Evolutionary conservation across 2,797 vertebrate species (phyloP), one percentile per base, ranked within the genome.

Genomic region (Perodicticus potto): DNA sequence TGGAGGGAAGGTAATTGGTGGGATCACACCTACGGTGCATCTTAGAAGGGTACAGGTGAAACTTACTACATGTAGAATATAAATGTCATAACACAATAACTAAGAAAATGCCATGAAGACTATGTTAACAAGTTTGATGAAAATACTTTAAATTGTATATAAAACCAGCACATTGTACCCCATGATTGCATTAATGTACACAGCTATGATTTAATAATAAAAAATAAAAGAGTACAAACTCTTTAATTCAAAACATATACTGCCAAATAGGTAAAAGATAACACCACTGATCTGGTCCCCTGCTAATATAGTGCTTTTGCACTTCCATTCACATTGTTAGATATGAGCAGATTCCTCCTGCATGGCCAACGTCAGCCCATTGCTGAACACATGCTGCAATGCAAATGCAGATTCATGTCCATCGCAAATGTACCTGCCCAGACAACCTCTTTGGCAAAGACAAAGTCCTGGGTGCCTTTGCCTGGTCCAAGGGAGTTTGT

Each of bases 241-340:
- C 49, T 53, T 53, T 53, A 5, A n/a, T 49, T 96, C 27, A 92
- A 91, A 86, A 65, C 59, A 45, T 65, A n/a, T 74, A 37, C 11
- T 49, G 3, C 4, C 59, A 94, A 94, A 32, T 40, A 77, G 17
- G 45, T 53, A 89, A n/a, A 84, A 53, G 49, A 53, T 3, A 89
- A 0, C 3, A 55, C 8, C n/a, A 67, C 25, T 45, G 1, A 13
- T 37, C 2, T 53, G 2, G 4, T 43, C 32, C 49, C 34, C 45
- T 59, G 34, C 10, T 74, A 77, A 86, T 5, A 63, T 53, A 88
- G 23, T 76, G 55, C 40, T 92, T 72, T 32, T 7, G 13, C 53
- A 57, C 73, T 93, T 93, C 67, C 27, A 77, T 53, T 89, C 63
- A n/a, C 29, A 49, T 37, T 67, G 61, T 69, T 27, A 37, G n/a